Evolutionary conservation across 2,888 invertebrate genomes (phyloP).

Genomic region (Andrena haemorrhoa): DNA sequence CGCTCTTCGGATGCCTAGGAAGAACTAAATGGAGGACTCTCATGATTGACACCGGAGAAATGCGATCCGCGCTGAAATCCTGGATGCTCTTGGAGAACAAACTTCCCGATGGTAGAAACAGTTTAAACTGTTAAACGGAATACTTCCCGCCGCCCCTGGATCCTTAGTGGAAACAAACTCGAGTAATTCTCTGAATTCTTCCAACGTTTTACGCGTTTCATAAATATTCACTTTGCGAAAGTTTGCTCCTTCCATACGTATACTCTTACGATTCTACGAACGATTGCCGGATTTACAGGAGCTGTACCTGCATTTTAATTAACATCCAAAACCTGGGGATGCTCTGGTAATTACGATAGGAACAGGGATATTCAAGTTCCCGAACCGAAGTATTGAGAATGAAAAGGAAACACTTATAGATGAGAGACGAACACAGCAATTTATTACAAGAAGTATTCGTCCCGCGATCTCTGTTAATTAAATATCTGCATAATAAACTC

Average conservation of each 20-base stretch:
- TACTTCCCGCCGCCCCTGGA: background rate
- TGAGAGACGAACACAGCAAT: too few species aligned
- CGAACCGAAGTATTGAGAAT: too few species aligned
- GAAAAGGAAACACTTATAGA: too few species aligned
- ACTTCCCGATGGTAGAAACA: conserved; percentile 10
- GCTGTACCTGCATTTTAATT: too few species aligned
- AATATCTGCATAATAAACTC: background rate
- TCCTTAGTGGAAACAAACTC: background rate
- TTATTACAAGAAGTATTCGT: too few species aligned
- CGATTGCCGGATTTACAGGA: too few species aligned
- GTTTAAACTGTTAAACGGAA: conserved; percentile 10
- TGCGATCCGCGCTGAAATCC: conserved; percentile 35
- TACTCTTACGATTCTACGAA: too few species aligned
- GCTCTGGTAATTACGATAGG: too few species aligned
- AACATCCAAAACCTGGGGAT: too few species aligned
- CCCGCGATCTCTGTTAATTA: background rate
- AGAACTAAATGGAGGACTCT: conserved; percentile 54
- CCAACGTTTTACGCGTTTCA: background rate
- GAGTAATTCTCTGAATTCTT: background rate
- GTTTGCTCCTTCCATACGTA: too few species aligned
- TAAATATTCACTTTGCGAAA: too few species aligned
- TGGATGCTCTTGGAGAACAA: background rate
- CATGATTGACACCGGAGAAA: conserved; percentile 60
- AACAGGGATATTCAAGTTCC: too few species aligned
- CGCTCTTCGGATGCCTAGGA: conserved; percentile 9